Evolutionary conservation across 2,113 vertebrate genomes (phyloP), one percentile per base, ranked within the genome.

Genomic region (Microtus pennsylvanicus): DNA sequence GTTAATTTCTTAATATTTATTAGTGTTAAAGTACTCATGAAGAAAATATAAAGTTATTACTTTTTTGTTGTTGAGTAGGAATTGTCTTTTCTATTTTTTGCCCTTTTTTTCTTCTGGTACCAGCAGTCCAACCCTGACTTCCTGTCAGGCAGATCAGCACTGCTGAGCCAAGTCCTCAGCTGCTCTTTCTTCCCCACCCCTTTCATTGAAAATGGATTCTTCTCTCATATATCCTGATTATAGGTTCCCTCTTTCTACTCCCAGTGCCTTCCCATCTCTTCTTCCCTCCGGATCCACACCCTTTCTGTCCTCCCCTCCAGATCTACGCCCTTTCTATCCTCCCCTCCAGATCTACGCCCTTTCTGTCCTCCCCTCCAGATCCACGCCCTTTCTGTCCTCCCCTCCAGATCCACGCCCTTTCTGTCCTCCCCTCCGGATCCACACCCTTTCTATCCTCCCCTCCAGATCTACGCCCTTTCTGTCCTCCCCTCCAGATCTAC

Each of bases 1-100:
- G 52, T 67, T 81, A 72, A 74, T 35, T 52, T 91, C 11, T 85
- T 61, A 58, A 58, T 58, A 13, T 82, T 61, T 82, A 24, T 77
- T 95, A 63, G 5, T 93, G 33, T 93, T 94, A 89, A 81, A 61
- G 24, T 87, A 93, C 82, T 16, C 33, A 19, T 87, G 52, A 85
- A 94, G 69, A 90, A 90, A 47, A 61, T 13, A 83, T 45, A 13
- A 47, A 86, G 38, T 67, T 33, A 83, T 38, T 61, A 35, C 58
- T 61, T 38, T 74, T 83, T 83, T 83, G 61, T 63, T 63, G n/a
- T 61, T 83, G 80, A 61, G 13, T 42, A 83, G 80, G 0, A 67
- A 8, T 21, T 65, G 4, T 86, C 61, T 85, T 65, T 45, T 63
- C 24, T 61, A 26, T 61, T 83, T 82, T 61, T 86, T 30, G 14